Conservation (phyloP, 2,888 invertebrate species). For the Plagiodera versicolora region DNA sequence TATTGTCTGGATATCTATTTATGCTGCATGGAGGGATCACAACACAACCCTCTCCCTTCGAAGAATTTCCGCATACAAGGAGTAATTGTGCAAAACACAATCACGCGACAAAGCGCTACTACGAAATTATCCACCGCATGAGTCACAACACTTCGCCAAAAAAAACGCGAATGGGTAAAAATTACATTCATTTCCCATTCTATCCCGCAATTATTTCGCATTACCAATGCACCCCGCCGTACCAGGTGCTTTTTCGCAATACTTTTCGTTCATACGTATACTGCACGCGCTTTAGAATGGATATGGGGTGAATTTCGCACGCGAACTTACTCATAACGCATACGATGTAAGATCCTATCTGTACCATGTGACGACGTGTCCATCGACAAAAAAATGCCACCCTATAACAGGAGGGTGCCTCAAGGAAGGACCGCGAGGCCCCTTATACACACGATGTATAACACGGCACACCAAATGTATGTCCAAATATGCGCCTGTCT, state of each 20-base stretch:
- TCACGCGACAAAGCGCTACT: not conserved
- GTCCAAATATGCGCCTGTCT: too few relatives aligned
- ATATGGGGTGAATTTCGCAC: slow-evolving; percentile 10
- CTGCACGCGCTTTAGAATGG: not conserved
- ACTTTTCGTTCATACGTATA: slow-evolving; percentile 5
- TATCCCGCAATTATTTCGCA: slow-evolving; percentile 9
- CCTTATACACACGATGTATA: not conserved
- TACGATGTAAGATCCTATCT: slow-evolving; percentile 1
- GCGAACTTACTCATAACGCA: slow-evolving; percentile 13
- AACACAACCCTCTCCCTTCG: not conserved
- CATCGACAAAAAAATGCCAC: not conserved
- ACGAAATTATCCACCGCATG: not conserved
- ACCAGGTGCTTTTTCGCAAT: slow-evolving; percentile 12
- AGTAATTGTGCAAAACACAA: not conserved
- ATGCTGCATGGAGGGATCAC: not conserved
- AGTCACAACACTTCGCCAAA: slow-evolving; percentile 5
- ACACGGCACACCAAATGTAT: too few relatives aligned
- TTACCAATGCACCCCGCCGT: slow-evolving; percentile 1
- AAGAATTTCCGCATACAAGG: not conserved
- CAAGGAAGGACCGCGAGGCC: not conserved
- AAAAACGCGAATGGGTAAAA: slow-evolving; percentile 1
- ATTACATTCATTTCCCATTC: slow-evolving; percentile 11
- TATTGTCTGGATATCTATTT: not conserved
- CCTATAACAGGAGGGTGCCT: not conserved
- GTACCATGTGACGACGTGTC: slow-evolving; percentile 8